These are phyloP conservation scores for Cheilosia vulpina DNA, from an alignment of 2,888 invertebrate species.

Conservation along the genomic window DNA sequence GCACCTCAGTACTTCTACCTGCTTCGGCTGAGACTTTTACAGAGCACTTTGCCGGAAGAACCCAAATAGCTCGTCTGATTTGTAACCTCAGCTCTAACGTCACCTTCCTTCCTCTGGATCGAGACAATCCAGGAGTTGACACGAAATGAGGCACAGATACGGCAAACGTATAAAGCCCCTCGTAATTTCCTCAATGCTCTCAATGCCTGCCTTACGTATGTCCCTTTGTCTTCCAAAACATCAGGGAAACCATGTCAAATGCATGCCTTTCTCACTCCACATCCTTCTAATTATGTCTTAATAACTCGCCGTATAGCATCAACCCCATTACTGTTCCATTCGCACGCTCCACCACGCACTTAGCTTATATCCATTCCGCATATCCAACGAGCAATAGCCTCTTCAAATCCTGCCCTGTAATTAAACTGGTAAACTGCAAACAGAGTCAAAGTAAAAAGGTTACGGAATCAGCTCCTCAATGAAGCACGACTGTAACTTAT, in stretches of 20 bases:
- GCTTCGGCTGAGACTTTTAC: too few relatives aligned
- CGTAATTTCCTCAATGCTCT: too few relatives aligned
- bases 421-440: slow-evolving; percentile 6
- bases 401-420: slow-evolving; percentile 36
- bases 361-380: slow-evolving; percentile 7
- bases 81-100: too few relatives aligned
- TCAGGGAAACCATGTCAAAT: background rate
- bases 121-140: too few relatives aligned
- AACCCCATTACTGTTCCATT: slow-evolving; percentile 5
- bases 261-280: background rate
- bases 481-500: background rate
- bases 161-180: too few relatives aligned
- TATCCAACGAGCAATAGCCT: slow-evolving; percentile 14
- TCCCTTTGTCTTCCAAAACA: background rate
- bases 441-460: background rate
- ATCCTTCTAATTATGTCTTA: slow-evolving; percentile 14
- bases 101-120: too few relatives aligned
- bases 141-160: too few relatives aligned
- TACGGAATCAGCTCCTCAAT: slow-evolving; percentile 2
- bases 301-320: background rate
- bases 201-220: too few relatives aligned
- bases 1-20: too few relatives aligned
- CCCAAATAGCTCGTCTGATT: too few relatives aligned
- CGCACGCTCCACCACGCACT: slow-evolving; percentile 3
- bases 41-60: too few relatives aligned